Evolutionary conservation across 2,888 invertebrate species (phyloP).

Genomic region (Hirtodrosophila histrioides): DNA sequence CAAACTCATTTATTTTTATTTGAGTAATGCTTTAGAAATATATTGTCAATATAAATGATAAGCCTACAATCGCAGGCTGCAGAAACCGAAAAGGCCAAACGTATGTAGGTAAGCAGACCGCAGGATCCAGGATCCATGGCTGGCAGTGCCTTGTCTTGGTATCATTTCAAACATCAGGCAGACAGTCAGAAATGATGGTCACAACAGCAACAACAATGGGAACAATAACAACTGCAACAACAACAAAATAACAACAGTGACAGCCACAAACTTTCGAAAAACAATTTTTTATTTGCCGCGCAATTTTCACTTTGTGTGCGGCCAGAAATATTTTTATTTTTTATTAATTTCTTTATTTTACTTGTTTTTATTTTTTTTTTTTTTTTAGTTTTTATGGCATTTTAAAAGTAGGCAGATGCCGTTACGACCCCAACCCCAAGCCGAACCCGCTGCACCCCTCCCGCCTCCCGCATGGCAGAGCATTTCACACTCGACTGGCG

Average conservation of each 20-base stretch:
- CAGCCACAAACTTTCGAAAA: slow-evolving; percentile 67
- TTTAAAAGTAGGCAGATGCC: slow-evolving; percentile 62
- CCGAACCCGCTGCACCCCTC: neutral
- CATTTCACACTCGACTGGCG: slow-evolving; percentile 83
- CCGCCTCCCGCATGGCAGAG: slow-evolving; percentile 17
- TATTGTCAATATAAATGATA: no score
- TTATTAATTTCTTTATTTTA: slow-evolving; percentile 39
- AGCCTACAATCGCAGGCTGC: no score
- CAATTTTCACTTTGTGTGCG: slow-evolving; percentile 67
- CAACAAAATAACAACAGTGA: slow-evolving; percentile 28
- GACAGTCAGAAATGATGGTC: slow-evolving; percentile 62
- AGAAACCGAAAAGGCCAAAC: slow-evolving; percentile 2
- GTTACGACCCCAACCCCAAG: slow-evolving; percentile 10
- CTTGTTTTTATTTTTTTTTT: slow-evolving; percentile 23
- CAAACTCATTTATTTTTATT: no score
- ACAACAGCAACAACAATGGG: slow-evolving; percentile 37
- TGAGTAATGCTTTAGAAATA: no score
- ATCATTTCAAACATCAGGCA: slow-evolving; percentile 61
- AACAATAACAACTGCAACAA: slow-evolving; percentile 26
- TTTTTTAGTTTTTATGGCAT: slow-evolving; percentile 68
- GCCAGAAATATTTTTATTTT: slow-evolving; percentile 41
- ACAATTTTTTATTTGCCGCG: slow-evolving; percentile 63
- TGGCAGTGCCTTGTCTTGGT: slow-evolving; percentile 54
- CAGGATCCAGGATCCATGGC: slow-evolving; percentile 27
- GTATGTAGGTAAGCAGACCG: slow-evolving; percentile 24